Conservation (phyloP, 2,113 vertebrate species). For the Sinocyclocheilus maitianheensis region DNA sequence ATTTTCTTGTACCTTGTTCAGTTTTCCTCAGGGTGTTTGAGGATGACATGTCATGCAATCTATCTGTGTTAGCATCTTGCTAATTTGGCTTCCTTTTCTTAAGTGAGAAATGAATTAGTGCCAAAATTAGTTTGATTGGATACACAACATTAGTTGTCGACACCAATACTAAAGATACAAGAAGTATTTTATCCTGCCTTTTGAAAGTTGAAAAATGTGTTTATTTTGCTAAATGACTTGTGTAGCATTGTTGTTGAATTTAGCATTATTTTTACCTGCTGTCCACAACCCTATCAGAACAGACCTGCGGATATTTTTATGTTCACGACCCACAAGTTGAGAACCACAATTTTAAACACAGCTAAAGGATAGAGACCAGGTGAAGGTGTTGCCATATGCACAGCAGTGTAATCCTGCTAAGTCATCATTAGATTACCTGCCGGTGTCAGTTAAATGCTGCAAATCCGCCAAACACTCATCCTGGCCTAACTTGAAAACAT, state of each 20-base stretch:
- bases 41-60: no score
- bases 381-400: conserved; percentile 43
- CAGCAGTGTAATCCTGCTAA: conserved; percentile 48
- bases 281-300: no score
- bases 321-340: not conserved
- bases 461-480: conserved; percentile 45
- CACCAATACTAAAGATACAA: no score
- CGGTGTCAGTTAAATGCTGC: conserved; percentile 37
- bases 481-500: conserved; percentile 37
- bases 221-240: not conserved
- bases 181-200: no score
- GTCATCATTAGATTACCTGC: conserved; percentile 56
- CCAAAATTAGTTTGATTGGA: no score
- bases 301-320: not conserved
- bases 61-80: no score
- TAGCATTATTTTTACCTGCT: not conserved
- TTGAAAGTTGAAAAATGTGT: no score
- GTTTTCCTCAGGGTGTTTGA: not conserved
- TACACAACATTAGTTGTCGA: no score
- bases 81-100: no score
- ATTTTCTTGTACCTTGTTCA: not conserved
- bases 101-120: no score
- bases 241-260: not conserved
- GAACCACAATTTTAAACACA: conserved; percentile 59
- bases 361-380: conserved; percentile 53